Evolutionary conservation across 2,113 vertebrate species (phyloP).

Genomic region (Haliaeetus leucogaster): DNA sequence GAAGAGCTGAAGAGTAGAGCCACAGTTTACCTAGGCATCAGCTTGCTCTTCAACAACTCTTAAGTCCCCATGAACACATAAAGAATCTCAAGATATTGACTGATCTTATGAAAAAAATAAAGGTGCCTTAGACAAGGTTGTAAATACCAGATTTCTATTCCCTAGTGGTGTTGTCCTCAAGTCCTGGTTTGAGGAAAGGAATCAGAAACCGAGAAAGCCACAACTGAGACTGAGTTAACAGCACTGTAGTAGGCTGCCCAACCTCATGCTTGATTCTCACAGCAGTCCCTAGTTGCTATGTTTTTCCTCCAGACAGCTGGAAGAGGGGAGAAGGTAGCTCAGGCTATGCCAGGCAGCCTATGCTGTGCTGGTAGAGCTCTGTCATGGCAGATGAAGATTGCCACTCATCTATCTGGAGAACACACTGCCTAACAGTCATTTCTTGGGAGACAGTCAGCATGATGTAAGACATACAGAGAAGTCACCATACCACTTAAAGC

Average conservation of each 20-base stretch:
- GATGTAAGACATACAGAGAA: background rate
- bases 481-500: background rate
- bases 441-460: background rate
- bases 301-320: accelerated
- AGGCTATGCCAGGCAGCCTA: background rate
- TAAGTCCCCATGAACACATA: background rate
- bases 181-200: background rate
- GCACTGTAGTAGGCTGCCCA: background rate
- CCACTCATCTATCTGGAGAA: background rate
- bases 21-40: background rate
- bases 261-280: background rate
- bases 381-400: background rate
- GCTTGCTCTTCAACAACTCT: background rate
- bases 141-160: background rate
- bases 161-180: background rate
- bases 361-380: background rate
- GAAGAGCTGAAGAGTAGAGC: background rate
- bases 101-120: background rate
- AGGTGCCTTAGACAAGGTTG: accelerated
- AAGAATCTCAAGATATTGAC: background rate
- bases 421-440: background rate
- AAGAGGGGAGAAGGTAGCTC: background rate
- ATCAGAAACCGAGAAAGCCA: background rate
- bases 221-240: background rate
- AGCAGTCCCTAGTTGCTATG: background rate